Evolutionary conservation across 1,140 invertebrate species (phyloP).

Genomic region (Hesperophylax magnus): DNA sequence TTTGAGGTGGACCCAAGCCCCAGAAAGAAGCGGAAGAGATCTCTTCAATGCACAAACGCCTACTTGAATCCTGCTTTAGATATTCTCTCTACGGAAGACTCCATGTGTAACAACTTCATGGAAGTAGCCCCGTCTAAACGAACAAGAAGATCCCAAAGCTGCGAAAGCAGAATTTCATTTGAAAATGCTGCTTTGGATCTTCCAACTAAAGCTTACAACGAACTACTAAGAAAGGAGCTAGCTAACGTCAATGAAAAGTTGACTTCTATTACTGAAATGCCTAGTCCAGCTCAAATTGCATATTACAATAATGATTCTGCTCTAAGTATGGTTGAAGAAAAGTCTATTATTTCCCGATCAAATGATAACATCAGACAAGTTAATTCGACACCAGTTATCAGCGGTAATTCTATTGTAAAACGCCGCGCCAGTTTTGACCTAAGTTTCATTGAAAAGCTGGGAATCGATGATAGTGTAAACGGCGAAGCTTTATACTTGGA

Average conservation of each 20-base stretch:
- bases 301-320: constrained; percentile 32
- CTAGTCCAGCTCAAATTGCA: constrained; percentile 14
- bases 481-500: constrained; percentile 65
- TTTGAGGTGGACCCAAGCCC: constrained; percentile 65
- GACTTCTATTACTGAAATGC: constrained; percentile 42
- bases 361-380: background rate
- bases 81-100: constrained; percentile 66
- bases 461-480: constrained; percentile 63
- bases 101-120: constrained; percentile 69
- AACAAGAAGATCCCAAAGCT: constrained; percentile 60
- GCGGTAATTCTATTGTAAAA: constrained; percentile 28
- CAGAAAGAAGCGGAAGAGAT: constrained; percentile 64
- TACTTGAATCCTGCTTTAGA: constrained; percentile 68
- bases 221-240: constrained; percentile 64
- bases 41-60: constrained; percentile 62
- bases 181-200: constrained; percentile 67
- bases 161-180: constrained; percentile 64
- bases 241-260: constrained; percentile 67
- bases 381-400: constrained; percentile 49
- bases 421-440: constrained; percentile 62
- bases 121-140: constrained; percentile 66
- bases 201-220: constrained; percentile 64
- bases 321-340: constrained; percentile 46
- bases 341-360: constrained; percentile 3
- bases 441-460: constrained; percentile 68